Base-by-base conservation (phyloP, 2,797 vertebrate species). In the Eulemur rubriventer region DNA sequence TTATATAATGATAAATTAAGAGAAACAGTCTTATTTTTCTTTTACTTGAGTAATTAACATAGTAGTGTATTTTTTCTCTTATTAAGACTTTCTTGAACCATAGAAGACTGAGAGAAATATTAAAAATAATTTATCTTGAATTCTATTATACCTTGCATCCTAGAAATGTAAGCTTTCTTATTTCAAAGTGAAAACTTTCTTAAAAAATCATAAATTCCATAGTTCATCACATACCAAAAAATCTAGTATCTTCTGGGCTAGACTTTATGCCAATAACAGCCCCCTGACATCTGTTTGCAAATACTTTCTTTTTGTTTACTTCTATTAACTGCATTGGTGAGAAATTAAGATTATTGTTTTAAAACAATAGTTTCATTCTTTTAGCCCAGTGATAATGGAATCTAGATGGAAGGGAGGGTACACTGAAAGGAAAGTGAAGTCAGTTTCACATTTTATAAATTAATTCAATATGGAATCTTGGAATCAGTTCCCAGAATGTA, bases 401-500 rank as follows among this genome's bases (percentile, higher is more conserved):
- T 89, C 52, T 95, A 84, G 75, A 92, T 88, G 35, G 48, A 81
- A 88, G 65, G 30, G 30, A 83, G 33, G 61, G 33, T 59, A 28
- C 6, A 41, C 33, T 65, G 43, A 94, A 79, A 17, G 33, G 22
- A 20, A 88, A 90, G 13, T 73, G 84, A 33, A 33, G 17, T 82
- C 61, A 91, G n/a, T 69, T 69, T 33, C 9, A 91, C 81, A 91
- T 86, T 89, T 94, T 89, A 28, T 63, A 91, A 96, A 96, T 94
- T 94, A 95, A 57, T 95, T 96, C 70, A 38, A 11, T 87, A 67
- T 96, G 82, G 46, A 93, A 82, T 65, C 43, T 94, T 89, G 52
- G 76, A 94, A 41, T 55, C 16, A 80, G 57, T 82, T 96, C 33
- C 55, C 52, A 85, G 63, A 82, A 0, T 61, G 38, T 85, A 89